phyloP scores from a whole-genome alignment of 2,888 invertebrate species.

The Hofmannophila pseudospretella region DNA sequence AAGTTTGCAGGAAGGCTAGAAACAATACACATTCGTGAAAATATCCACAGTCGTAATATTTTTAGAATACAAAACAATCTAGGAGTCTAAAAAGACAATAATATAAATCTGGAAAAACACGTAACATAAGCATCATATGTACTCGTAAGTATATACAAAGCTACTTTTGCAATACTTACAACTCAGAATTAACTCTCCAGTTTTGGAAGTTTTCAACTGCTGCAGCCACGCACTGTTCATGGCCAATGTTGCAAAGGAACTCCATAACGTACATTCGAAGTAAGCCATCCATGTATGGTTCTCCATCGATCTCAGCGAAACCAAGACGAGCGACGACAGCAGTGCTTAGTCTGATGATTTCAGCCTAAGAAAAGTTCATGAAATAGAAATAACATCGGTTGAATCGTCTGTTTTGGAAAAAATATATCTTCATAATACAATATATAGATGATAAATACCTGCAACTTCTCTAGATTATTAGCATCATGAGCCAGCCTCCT shows the following conservation, averaged over 20 bases:
- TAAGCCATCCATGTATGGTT: conserved; percentile 71
- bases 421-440: too few species aligned
- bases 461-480: conserved; percentile 27
- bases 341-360: conserved; percentile 58
- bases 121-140: too few species aligned
- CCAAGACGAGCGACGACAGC: conserved; percentile 68
- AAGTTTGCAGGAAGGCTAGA: conserved; percentile 62
- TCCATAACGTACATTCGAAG: conserved; percentile 73
- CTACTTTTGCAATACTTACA: too few species aligned
- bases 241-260: conserved; percentile 74
- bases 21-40: neutral
- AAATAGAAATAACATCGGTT: too few species aligned
- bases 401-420: too few species aligned
- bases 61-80: too few species aligned
- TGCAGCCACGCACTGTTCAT: conserved; percentile 53
- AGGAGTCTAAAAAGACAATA: too few species aligned
- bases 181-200: too few species aligned
- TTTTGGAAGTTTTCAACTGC: conserved; percentile 47
- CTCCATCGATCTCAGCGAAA: conserved; percentile 56
- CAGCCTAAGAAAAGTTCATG: conserved; percentile 46
- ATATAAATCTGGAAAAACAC: too few species aligned
- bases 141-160: too few species aligned
- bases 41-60: too few species aligned
- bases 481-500: conserved; percentile 58
- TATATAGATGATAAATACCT: conserved; percentile 32